Conservation (phyloP, 1,140 invertebrate species). For the Drosophila ercepeae region DNA sequence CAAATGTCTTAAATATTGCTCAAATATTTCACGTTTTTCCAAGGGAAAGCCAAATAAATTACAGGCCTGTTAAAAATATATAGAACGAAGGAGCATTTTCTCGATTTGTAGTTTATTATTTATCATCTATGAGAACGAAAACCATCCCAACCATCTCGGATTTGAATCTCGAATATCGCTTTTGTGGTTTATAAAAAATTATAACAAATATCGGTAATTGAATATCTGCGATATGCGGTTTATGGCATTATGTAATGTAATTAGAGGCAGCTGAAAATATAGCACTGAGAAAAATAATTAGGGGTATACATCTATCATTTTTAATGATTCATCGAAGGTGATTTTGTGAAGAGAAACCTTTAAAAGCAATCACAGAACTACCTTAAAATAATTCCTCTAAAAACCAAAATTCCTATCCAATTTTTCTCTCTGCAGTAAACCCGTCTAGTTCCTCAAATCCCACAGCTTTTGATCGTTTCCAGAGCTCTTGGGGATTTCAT, state of each 20-base stretch:
- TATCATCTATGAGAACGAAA: not conserved
- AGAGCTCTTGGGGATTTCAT: constrained; percentile 8
- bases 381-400: not conserved
- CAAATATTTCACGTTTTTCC: not conserved
- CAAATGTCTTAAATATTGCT: not conserved
- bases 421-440: not conserved
- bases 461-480: not conserved
- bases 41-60: not conserved
- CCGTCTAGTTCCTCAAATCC: not conserved
- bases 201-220: not conserved
- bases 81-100: not conserved
- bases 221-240: not conserved
- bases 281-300: not conserved
- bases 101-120: not conserved
- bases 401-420: too few relatives aligned
- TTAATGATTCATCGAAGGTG: too few relatives aligned
- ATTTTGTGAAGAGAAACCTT: too few relatives aligned
- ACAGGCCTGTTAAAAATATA: not conserved
- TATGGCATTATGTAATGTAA: not conserved
- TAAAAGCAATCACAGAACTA: too few relatives aligned
- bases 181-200: not conserved
- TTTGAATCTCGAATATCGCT: not conserved
- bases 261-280: not conserved
- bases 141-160: not conserved
- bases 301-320: too few relatives aligned